phyloP scores from a whole-genome alignment of 2,888 invertebrate species.

The Ophion ellenae region DNA sequence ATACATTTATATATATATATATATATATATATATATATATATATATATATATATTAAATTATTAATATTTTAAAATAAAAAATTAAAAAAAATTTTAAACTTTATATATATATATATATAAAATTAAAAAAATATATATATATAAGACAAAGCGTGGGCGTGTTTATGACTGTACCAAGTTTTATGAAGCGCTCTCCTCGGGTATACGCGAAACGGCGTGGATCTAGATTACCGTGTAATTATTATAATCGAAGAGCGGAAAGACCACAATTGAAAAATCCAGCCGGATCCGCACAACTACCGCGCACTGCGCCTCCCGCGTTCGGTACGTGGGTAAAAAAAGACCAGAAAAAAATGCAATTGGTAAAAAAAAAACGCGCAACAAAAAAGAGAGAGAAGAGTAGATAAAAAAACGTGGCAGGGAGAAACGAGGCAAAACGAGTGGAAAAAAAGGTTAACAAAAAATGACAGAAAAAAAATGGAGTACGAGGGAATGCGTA shows the following conservation, averaged over 20 bases:
- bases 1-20: too few relatives aligned
- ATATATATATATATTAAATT: neutral
- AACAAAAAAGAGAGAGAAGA: constrained; percentile 14
- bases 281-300: constrained; percentile 28
- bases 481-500: constrained; percentile 46
- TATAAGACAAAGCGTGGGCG: neutral
- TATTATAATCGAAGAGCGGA: constrained; percentile 60
- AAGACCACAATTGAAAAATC: constrained; percentile 48
- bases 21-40: too few relatives aligned
- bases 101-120: too few relatives aligned
- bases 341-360: neutral
- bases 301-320: constrained; percentile 15
- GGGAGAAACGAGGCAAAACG: constrained; percentile 26
- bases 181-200: constrained; percentile 49
- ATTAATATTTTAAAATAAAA: too few relatives aligned
- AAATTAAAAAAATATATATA: neutral
- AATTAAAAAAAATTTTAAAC: too few relatives aligned
- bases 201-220: constrained; percentile 26
- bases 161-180: constrained; percentile 33
- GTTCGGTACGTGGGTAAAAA: neutral
- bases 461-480: constrained; percentile 13
- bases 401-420: constrained; percentile 2
- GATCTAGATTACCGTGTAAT: constrained; percentile 47
- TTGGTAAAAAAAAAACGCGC: neutral
- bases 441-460: constrained; percentile 23